These are phyloP conservation scores for Pegoplata infirma DNA, from an alignment of 2,888 invertebrate genomes.

Conservation along the genomic window DNA sequence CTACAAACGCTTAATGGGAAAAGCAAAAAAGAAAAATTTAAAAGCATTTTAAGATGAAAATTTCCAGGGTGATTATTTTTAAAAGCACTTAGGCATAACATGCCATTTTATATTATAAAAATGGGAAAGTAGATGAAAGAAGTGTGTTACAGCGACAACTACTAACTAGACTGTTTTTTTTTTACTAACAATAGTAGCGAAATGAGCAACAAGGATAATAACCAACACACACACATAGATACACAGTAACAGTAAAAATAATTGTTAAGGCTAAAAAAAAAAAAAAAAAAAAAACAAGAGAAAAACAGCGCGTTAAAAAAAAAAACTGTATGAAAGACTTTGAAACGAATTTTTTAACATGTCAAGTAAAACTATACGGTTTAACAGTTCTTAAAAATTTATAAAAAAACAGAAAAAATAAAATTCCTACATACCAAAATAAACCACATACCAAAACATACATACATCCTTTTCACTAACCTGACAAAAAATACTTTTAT, in stretches of 20 bases:
- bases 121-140: background rate
- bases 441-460: background rate
- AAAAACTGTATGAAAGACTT: background rate
- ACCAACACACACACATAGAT: too few species aligned
- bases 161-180: too few species aligned
- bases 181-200: background rate
- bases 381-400: too few species aligned
- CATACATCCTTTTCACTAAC: too few species aligned
- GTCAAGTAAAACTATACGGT: background rate
- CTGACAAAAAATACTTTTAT: too few species aligned
- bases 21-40: constrained; percentile 35
- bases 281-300: background rate
- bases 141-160: background rate
- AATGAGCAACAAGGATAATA: background rate
- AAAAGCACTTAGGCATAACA: constrained; percentile 33
- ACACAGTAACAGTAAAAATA: too few species aligned
- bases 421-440: background rate
- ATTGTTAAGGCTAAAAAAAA: background rate
- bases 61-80: constrained; percentile 36
- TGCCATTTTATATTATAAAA: background rate
- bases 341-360: background rate
- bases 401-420: background rate
- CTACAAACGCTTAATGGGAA: constrained; percentile 35
- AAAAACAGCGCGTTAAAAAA: too few species aligned
- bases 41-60: constrained; percentile 33